Evolutionary conservation across 2,888 invertebrate species (phyloP), one percentile per base, ranked within the genome.

Genomic region (Julus scandinavius): DNA sequence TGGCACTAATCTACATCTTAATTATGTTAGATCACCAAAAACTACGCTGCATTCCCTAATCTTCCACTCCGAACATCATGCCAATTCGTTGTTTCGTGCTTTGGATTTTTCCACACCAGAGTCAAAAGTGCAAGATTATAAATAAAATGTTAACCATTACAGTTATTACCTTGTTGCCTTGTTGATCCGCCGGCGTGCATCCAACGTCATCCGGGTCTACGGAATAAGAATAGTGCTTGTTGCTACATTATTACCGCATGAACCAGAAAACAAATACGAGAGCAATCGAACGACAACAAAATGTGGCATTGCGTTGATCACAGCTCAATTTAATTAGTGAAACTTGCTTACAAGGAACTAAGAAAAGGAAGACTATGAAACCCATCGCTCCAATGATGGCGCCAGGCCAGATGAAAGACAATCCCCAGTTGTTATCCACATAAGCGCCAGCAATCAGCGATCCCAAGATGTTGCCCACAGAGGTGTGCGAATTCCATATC

Each of bases 401-500:
- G 29, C 97, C 98, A 7, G 99, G 99, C 90, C 97, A 95, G 86
- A 98, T 95, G 92, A 99, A 99, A 50, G 98, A 98, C 87, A 96
- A 92, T 0, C 97, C 95, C 99, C 99, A 99, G 92, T 97, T 95
- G 0, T 92, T 93, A 91, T 97, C 96, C 15, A 98, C 97, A 92
- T 95, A 98, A 87, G 94, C 92, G 0, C 96, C 96, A 0, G 99
- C 98, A 91, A 99, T 96, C n/a, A 98, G 91, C 0, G 96, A 95
- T 91, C 98, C 98, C 89, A 98, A 92, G 91, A 99, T 98, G 92
- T 99, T 99, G 63, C 99, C 99, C 13, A 99, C 94, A 0, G 98
- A 98, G 0, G 98, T 98, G 91, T 99, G 98, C 0, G 98, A 97
- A 93, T 99, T 99, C 99, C 99, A 99, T 7, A 98, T 94, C 15